Conservation (phyloP, 2,888 invertebrate genomes). For the Euzetes globulus region DNA sequence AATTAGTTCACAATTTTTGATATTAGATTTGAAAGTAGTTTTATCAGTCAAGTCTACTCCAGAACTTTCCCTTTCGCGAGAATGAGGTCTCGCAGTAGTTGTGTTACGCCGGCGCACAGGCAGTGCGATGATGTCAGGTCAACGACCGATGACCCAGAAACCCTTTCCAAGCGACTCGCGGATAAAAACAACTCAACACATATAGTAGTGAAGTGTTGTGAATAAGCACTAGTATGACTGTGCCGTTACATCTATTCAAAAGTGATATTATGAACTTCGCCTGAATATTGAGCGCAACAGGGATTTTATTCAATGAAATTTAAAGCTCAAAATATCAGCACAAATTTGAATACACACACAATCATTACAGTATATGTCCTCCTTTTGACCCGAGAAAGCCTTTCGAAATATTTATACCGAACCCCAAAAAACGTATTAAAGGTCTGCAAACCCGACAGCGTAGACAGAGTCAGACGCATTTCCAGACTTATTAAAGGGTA, state of each 20-base stretch:
- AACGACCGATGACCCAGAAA: conserved; percentile 30
- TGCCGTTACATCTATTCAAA: conserved; percentile 24
- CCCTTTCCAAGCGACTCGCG: conserved; percentile 20
- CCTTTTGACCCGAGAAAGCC: conserved; percentile 16
- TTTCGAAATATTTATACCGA: not conserved
- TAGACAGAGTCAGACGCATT: not conserved
- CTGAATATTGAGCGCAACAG: conserved; percentile 25
- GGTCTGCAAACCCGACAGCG: not conserved
- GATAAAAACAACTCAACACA: conserved; percentile 7
- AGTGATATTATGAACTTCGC: conserved; percentile 21
- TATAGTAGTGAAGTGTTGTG: not conserved
- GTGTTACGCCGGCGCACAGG: conserved; percentile 12
- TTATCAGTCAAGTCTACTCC: conserved; percentile 29
- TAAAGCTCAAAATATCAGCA: conserved; percentile 8
- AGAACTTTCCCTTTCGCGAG: conserved; percentile 25
- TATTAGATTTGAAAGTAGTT: conserved; percentile 10
- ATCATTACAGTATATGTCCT: conserved; percentile 1
- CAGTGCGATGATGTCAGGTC: not conserved
- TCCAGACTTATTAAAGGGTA: not conserved
- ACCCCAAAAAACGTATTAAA: not conserved
- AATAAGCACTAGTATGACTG: not conserved
- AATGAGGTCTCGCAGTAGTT: conserved; percentile 5
- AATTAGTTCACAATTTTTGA: not conserved
- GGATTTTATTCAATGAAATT: conserved; percentile 5
- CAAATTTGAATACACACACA: not conserved